phyloP scores from a whole-genome alignment of 2,888 invertebrate genomes.

The Epinotia nisella region DNA sequence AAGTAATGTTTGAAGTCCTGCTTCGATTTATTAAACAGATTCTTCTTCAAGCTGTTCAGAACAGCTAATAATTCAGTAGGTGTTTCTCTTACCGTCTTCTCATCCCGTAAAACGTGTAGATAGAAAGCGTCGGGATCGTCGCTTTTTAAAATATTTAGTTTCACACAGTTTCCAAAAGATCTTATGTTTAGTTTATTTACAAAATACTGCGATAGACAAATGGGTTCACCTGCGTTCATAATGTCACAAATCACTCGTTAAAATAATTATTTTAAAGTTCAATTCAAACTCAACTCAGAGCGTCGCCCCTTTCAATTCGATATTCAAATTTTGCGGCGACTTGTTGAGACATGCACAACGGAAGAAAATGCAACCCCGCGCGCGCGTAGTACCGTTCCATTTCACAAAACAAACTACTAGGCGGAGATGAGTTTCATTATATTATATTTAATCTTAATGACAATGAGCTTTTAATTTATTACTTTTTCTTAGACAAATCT shows the following conservation, averaged over 20 bases:
- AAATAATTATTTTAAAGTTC: slow-evolving; percentile 1
- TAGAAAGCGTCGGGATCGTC: slow-evolving; percentile 51
- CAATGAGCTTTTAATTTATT: no score
- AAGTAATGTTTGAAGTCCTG: slow-evolving; percentile 69
- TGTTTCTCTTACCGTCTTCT: slow-evolving; percentile 55
- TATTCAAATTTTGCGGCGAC: slow-evolving; percentile 65
- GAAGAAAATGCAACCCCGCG: not conserved
- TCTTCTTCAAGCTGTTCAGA: slow-evolving; percentile 58
- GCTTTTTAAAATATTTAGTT: slow-evolving; percentile 59
- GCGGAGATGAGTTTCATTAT: not conserved
- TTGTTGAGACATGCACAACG: slow-evolving; percentile 60
- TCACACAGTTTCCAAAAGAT: slow-evolving; percentile 66
- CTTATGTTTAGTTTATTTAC: slow-evolving; percentile 75
- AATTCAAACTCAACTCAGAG: not conserved
- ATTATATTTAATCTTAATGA: no score
- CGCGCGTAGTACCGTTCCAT: slow-evolving; percentile 45
- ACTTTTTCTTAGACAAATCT: no score
- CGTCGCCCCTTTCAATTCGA: not conserved
- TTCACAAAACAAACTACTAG: slow-evolving; percentile 21
- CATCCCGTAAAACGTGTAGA: slow-evolving; percentile 57
- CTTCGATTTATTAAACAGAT: slow-evolving; percentile 58
- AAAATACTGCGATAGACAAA: slow-evolving; percentile 71
- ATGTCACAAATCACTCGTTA: not conserved
- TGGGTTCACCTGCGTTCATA: slow-evolving; percentile 46
- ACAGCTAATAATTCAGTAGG: slow-evolving; percentile 55